These are phyloP conservation scores for Adrianichthys oophorus DNA, from an alignment of 2,797 vertebrate genomes.

Conservation along the genomic window DNA sequence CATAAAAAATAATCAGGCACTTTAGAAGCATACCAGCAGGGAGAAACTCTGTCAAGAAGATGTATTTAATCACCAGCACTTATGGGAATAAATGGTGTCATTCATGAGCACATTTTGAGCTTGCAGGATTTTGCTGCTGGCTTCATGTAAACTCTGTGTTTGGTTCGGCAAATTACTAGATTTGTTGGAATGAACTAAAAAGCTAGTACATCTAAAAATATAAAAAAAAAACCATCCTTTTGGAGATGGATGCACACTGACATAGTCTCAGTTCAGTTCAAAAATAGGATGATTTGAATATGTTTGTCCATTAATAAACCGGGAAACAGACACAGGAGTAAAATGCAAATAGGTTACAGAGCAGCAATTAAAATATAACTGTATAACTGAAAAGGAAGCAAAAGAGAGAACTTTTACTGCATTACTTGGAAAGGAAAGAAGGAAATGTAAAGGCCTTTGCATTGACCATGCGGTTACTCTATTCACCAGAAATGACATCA, in stretches of 20 bases:
- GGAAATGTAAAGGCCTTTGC: neutral
- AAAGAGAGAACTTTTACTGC: neutral
- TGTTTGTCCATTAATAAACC: neutral
- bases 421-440: neutral
- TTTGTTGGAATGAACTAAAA: no score
- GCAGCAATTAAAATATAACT: neutral
- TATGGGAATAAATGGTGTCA: neutral
- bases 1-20: neutral
- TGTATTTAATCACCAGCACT: neutral
- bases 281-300: neutral
- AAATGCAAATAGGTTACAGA: no score
- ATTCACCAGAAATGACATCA: neutral
- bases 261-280: no score
- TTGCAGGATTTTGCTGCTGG: neutral
- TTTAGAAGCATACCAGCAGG: no score
- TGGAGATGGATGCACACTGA: no score
- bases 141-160: no score
- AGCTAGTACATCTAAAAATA: no score
- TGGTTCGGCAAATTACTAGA: no score
- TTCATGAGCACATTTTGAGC: neutral
- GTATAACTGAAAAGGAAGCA: neutral
- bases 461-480: neutral
- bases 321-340: no score
- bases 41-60: no score
- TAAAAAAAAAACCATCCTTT: no score